A percentile compares a stretch with the other conserved stretches of the same genome.
These are phyloP conservation scores for Stenoptilia bipunctidactyla DNA, from an alignment of 2,888 invertebrate genomes.

Conservation along the genomic window DNA sequence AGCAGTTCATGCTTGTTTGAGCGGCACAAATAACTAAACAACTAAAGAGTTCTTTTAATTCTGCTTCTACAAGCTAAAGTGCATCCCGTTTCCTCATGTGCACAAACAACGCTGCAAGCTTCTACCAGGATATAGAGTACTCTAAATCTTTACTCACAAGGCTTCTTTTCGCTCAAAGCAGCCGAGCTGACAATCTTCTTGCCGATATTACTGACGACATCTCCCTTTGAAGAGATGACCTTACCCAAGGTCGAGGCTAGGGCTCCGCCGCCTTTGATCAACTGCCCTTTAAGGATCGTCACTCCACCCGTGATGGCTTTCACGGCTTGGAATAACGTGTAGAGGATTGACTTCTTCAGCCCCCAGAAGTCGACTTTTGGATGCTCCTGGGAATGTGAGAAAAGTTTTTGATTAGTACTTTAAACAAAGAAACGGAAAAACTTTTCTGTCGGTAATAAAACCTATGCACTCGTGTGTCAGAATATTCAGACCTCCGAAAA, in stretches of 20 bases:
- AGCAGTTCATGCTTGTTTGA: too few relatives aligned
- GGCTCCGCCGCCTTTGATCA: constrained; percentile 85
- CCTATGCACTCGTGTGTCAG: too few relatives aligned
- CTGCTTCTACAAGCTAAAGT: too few relatives aligned
- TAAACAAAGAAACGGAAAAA: too few relatives aligned
- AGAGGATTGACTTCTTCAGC: constrained; percentile 84
- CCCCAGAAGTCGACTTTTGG: constrained; percentile 78
- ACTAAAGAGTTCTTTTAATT: too few relatives aligned
- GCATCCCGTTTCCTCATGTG: too few relatives aligned
- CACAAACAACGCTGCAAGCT: too few relatives aligned
- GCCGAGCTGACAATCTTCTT: constrained; percentile 84
- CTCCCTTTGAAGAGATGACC: constrained; percentile 81
- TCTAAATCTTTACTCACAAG: constrained; percentile 27
- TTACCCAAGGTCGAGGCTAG: constrained; percentile 57
- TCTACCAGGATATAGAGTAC: too few relatives aligned
- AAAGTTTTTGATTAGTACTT: too few relatives aligned
- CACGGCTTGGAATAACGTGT: constrained; percentile 87
- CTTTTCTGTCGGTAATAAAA: too few relatives aligned
- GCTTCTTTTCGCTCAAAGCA: constrained; percentile 69
- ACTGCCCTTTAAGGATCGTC: constrained; percentile 87
- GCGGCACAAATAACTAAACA: too few relatives aligned
- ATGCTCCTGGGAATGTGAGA: constrained; percentile 26
- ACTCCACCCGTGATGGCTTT: constrained; percentile 91
- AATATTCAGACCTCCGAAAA: too few relatives aligned
- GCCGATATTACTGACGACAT: constrained; percentile 83